A percentile compares a stretch with the other conserved stretches of the same genome.
Evolutionary conservation across 2,113 vertebrate species (phyloP).

Genomic region (Boulengeromyrus knoepffleri): DNA sequence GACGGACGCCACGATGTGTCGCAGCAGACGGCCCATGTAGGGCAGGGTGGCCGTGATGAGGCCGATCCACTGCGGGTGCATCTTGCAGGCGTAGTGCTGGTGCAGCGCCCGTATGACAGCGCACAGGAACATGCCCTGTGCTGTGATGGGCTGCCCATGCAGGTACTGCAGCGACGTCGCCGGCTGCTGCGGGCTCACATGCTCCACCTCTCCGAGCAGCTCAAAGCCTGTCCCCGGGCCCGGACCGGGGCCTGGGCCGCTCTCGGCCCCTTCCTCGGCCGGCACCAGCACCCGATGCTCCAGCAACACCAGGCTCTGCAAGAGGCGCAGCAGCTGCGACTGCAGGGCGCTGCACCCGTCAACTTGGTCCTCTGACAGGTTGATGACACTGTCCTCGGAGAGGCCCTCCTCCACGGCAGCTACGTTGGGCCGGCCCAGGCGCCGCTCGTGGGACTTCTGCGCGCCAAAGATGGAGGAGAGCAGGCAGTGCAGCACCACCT

Average conservation of each 20-base stretch:
- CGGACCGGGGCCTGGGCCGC: conserved; percentile 49
- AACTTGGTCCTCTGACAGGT: conserved; percentile 91
- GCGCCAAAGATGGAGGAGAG: conserved; percentile 92
- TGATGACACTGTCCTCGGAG: conserved; percentile 92
- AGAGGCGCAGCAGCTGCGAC: conserved; percentile 84
- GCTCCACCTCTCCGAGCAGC: conserved; percentile 82
- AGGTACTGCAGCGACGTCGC: conserved; percentile 93
- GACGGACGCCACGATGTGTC: conserved; percentile 89
- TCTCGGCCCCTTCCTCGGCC: conserved; percentile 71
- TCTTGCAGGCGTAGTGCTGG: conserved; percentile 92
- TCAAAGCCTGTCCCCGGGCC: conserved; percentile 72
- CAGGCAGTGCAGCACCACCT: conserved; percentile 90
- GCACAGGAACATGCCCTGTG: conserved; percentile 96
- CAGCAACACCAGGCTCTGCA: conserved; percentile 86
- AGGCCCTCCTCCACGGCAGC: conserved; percentile 85
- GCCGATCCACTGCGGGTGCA: conserved; percentile 97
- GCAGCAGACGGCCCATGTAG: conserved; percentile 91
- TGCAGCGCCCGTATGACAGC: conserved; percentile 91
- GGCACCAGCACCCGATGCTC: conserved; percentile 85
- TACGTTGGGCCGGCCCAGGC: conserved; percentile 69
- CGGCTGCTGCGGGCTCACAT: conserved; percentile 87
- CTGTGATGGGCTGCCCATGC: conserved; percentile 91
- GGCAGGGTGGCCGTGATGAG: conserved; percentile 91
- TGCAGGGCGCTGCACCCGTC: conserved; percentile 88
- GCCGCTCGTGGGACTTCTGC: conserved; percentile 92